Evolutionary conservation across 2,113 vertebrate genomes (phyloP), one percentile per base, ranked within the genome.

Genomic region (Sinocyclocheilus maitianheensis): DNA sequence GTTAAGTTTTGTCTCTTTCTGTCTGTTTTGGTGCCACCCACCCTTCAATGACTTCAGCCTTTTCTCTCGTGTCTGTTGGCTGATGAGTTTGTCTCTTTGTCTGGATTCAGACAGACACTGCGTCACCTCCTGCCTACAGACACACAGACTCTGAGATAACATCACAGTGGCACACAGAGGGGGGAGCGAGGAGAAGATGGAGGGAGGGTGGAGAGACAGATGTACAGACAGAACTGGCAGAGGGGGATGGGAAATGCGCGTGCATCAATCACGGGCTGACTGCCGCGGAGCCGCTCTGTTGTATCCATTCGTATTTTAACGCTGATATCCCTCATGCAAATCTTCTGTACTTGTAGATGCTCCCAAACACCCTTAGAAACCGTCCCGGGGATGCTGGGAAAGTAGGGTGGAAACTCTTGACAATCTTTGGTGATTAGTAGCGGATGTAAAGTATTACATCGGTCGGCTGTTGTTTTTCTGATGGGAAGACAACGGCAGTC

Each of bases 51-150:
- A 84, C 89, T 80, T 55, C 46, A 75, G 60, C 60, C 89, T 84
- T 34, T 88, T 91, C 83, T 90, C 89, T 71, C 91, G 75, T 91
- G 94, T 94, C 92, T 95, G 94, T 92, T 93, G 93, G 92, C 93
- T 93, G 93, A 94, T 94, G 94, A 95, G 94, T 95, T 94, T 95
- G 94, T 93, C 91, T 94, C 94, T 95, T 95, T 95, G 95, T 94
- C 94, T 95, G 94, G 92, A 91, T 93, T 92, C 93, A 94, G 94
- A 93, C 94, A 95, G 95, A 96, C 95, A 96, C 94, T 96, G 95
- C 95, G 95, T 96, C 95, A 95, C 94, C 94, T 94, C 94, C 93
- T 95, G 95, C 95, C 93, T 95, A 95, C 94, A 95, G 94, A 95
- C 94, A 94, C 93, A 94, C 94, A 95, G 94, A 95, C 94, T 92